A percentile compares a stretch with the other conserved stretches of the same genome.
Conservation (phyloP, 2,113 vertebrate genomes). For the Petaurus breviceps region DNA sequence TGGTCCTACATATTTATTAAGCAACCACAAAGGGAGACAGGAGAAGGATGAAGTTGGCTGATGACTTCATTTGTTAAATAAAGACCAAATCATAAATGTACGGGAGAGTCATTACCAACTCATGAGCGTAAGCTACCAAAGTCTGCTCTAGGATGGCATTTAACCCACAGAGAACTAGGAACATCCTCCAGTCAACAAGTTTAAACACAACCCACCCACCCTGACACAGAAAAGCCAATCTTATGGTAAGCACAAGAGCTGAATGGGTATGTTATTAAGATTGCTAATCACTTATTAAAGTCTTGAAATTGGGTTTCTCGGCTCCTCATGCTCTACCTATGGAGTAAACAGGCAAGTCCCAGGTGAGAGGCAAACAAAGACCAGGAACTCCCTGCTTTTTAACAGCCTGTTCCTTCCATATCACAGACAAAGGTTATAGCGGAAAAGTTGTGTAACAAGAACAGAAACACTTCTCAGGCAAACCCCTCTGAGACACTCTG, state of each 20-base stretch:
- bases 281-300: conserved; percentile 49
- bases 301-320: conserved; percentile 44
- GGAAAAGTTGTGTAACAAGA: background rate
- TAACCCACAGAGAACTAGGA: background rate
- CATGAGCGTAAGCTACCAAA: background rate
- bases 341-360: conserved; percentile 13
- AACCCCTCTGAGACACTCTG: background rate
- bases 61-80: background rate
- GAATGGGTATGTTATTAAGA: background rate
- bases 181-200: conserved; percentile 15
- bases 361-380: conserved; percentile 34
- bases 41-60: conserved; percentile 14
- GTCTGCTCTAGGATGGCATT: background rate
- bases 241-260: background rate
- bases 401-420: background rate
- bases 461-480: background rate
- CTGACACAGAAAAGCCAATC: background rate
- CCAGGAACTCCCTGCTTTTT: background rate
- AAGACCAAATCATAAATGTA: background rate
- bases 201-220: background rate
- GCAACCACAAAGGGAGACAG: conserved; percentile 2
- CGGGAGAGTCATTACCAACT: background rate
- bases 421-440: conserved; percentile 4
- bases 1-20: background rate
- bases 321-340: conserved; percentile 49